These are phyloP conservation scores for Drosophila setifemur DNA, from an alignment of 1,140 invertebrate genomes.

Conservation along the genomic window DNA sequence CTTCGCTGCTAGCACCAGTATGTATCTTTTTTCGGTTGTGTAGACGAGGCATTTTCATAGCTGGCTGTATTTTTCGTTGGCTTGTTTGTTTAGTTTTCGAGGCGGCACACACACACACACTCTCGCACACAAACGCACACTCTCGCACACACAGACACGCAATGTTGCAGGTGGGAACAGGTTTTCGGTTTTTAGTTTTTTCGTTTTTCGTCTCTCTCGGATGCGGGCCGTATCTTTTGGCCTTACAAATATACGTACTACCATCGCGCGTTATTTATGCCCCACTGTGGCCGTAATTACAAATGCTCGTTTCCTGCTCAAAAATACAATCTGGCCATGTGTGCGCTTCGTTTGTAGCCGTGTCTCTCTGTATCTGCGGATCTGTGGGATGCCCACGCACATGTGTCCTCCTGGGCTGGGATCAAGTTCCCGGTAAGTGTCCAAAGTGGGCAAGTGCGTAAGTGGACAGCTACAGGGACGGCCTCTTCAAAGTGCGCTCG, in stretches of 20 bases:
- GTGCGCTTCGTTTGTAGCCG: neutral
- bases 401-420: slow-evolving; percentile 36
- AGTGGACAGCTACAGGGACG: slow-evolving; percentile 27
- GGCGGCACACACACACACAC: slow-evolving; percentile 49
- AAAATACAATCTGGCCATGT: slow-evolving; percentile 9
- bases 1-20: slow-evolving; percentile 29
- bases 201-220: slow-evolving; percentile 32
- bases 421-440: slow-evolving; percentile 50
- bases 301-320: slow-evolving; percentile 48
- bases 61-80: slow-evolving; percentile 73
- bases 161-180: slow-evolving; percentile 78
- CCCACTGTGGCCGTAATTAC: slow-evolving; percentile 75
- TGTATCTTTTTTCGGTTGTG: slow-evolving; percentile 44
- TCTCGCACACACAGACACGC: slow-evolving; percentile 28
- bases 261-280: slow-evolving; percentile 68
- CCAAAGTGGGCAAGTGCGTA: slow-evolving; percentile 49
- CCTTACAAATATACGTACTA: slow-evolving; percentile 20
- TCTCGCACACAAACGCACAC: slow-evolving; percentile 37
- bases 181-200: slow-evolving; percentile 40
- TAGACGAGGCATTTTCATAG: slow-evolving; percentile 57
- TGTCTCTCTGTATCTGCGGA: neutral
- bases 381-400: slow-evolving; percentile 33
- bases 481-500: slow-evolving; percentile 31
- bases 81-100: slow-evolving; percentile 76
- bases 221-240: slow-evolving; percentile 74